Base-by-base conservation (phyloP, 1,140 invertebrate species). In the Papilio helenus region DNA sequence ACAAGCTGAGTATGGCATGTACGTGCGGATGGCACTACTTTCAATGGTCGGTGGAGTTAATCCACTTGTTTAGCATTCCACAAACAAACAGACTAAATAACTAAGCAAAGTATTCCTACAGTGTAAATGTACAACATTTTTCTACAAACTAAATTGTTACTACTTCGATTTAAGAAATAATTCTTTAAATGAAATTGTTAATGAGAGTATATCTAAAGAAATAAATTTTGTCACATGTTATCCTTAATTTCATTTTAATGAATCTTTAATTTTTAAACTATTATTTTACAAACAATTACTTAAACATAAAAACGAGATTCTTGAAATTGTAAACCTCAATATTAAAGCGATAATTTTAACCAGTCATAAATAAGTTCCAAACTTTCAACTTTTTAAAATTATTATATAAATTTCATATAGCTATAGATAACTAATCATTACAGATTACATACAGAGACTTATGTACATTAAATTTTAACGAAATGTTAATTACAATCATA, bases 1-100 rank as follows among this genome's bases (percentile, higher is more conserved):
- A 26, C 99, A 99, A 95, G 98, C 98, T 3, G 98, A 99, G 92
- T 98, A 98, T 87, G 99, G 99, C 71, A 98, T 99, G 96, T 99
- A 99, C 89, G 98, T 99, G 5, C 96, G 99, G 51, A 99, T 99
- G 99, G 99, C 99, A 2, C 93, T 99, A 1, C 95, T 99, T 3
- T 97, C 98, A 0, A 98, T 99, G 96, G 97, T 99, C 42, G 95
- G 99, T 12, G 98, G 98, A 29, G 91, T 92, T 12, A 94, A 93
- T 55, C 92, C 91, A 0, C 85, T 92, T 10, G 82, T 87, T 29
- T 94, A 83, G 87, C 49, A 42, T 46, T 71, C 34, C 16, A 20
- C 26, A 26, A 68, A 55, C 29, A 79, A 29, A 44, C 26, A n/a
- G 46, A 83, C 4, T 29, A 68, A 82, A 86, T 82, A 83, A 80